Evolutionary conservation across 2,797 vertebrate genomes (phyloP), one percentile per base, ranked within the genome.

Genomic region (Rhinichthys osculus): DNA sequence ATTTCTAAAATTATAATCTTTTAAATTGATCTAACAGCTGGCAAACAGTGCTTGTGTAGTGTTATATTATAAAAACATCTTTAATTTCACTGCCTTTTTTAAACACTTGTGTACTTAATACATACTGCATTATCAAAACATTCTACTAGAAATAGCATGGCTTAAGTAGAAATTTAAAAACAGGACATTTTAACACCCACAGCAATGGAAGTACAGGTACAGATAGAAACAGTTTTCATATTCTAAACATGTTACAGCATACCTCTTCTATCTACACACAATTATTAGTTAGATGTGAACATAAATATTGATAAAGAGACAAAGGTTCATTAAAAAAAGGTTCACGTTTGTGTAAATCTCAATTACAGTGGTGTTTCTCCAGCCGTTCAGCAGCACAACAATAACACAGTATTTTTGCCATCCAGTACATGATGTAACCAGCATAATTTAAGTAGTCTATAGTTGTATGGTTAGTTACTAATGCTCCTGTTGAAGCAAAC

Each of bases 401-500:
- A 50, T 59, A 33, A 66, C 69, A 88, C 79, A 72, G 69, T 88
- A 64, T 83, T 81, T 80, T 38, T 57, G 79, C 52, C 40, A 57
- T 83, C 69, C 42, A 79, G 67, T 47, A 47, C 40, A 71, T 67
- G 57, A 84, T 44, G 44, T 71, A 35, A 50, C 73, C 64, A 80
- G 52, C 79, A 76, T 62, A 80, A 64, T 23, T 84, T 76, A 73
- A 47, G n/a, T 52, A 82, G 17, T 40, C 67, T 59, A 74, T 9
- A 57, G 40, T 83, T 72, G 69, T 57, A 67, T 76, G 27, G 27
- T 27, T 27, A 80, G 40, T 72, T 81, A 81, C 87, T 88, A 88
- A 72, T 71, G 76, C 81, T 83, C 78, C 38, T 81, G 54, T 23
- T 85, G 80, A 87, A 88, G 79, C 69, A 72, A 73, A 84, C 77